Base-by-base conservation (phyloP, 2,113 vertebrate species). In the Epinephelus lanceolatus region DNA sequence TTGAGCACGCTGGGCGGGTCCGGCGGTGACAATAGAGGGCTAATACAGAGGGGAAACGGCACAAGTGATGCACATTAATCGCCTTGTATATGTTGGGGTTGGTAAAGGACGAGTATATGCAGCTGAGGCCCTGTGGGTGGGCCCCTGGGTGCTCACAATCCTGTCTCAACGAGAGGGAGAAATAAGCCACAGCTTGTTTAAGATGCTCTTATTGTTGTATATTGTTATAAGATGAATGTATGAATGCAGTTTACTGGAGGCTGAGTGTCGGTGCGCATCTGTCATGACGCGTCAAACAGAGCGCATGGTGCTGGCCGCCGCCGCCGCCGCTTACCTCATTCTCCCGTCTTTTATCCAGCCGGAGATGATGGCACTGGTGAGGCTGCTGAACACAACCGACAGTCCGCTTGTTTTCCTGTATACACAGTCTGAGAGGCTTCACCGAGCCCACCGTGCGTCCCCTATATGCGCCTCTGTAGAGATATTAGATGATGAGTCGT, bases 311-410 rank as follows among this genome's bases (percentile, higher is more conserved):
- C 78, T 65, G 83, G 81, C 70, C 76, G 79, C 30, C 30, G 27
- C 27, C 27, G 30, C 30, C 30, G 30, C 80, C 49, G 87, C 95
- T 95, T 95, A 96, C 95, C 95, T 96, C 95, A 96, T 96, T 92
- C 91, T 93, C 88, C 71, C 76, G 53, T 88, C 84, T 83, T 87
- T 83, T 86, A 45, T 93, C 86, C 85, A 86, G n/a, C 76, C 78
- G 56, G 66, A 71, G 91, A 76, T 77, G 88, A 82, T 82, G 79
- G 65, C 82, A 86, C 75, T 11, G 77, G 77, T 66, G 83, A 88
- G 75, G 70, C 67, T 10, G 76, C 30, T 74, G 59, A 74, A 53
- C 52, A n/a, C 51, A 27, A 71, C 67, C 68, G 40, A 47, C 59
- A 9, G 71, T 80, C 82, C 82, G 70, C 52, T 68, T 33, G 27